Percentiles rank a stretch among this genome's conserved stretches.
phyloP scores from a whole-genome alignment of 35 echinoderm and acorn worm species.

The Eucidaris tribuloides region DNA sequence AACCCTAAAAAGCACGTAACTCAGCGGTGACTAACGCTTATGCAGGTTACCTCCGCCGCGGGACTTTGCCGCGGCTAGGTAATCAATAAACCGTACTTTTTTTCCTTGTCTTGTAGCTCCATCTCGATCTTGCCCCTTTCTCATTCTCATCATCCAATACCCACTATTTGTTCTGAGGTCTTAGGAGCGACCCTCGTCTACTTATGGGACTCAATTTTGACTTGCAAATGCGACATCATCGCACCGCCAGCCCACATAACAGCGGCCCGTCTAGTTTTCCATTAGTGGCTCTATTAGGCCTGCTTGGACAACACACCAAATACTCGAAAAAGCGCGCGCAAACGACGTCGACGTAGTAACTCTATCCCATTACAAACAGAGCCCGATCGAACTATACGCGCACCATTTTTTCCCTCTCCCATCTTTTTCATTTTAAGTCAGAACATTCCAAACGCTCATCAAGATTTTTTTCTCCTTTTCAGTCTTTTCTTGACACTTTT shows the following conservation, averaged over 20 bases:
- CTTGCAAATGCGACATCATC: conserved; percentile 30
- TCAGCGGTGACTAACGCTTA: neutral
- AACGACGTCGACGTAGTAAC: conserved; percentile 17
- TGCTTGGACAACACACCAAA: conserved; percentile 19
- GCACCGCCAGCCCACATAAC: too few relatives aligned
- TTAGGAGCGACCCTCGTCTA: conserved; percentile 24
- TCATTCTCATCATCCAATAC: conserved; percentile 17
- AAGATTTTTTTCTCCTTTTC: too few relatives aligned
- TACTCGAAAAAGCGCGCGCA: conserved; percentile 14
- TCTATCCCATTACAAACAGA: conserved; percentile 10
- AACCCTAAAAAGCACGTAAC: conserved; percentile 22
- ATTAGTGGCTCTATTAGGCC: conserved; percentile 15
- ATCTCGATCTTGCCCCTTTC: neutral
- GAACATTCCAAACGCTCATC: too few relatives aligned
- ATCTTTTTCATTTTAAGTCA: too few relatives aligned
- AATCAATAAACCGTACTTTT: conserved; percentile 23
- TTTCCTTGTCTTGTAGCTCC: neutral
- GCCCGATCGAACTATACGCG: conserved; percentile 27
- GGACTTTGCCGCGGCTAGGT: neutral
- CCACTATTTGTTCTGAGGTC: conserved; percentile 30
- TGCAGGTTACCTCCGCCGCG: neutral
- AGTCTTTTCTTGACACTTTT: too few relatives aligned
- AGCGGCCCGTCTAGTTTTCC: conserved; percentile 16
- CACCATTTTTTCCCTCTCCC: neutral
- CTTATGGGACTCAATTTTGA: conserved; percentile 36